phyloP scores from a whole-genome alignment of 2,797 vertebrate species.

The Chromis chromis region DNA sequence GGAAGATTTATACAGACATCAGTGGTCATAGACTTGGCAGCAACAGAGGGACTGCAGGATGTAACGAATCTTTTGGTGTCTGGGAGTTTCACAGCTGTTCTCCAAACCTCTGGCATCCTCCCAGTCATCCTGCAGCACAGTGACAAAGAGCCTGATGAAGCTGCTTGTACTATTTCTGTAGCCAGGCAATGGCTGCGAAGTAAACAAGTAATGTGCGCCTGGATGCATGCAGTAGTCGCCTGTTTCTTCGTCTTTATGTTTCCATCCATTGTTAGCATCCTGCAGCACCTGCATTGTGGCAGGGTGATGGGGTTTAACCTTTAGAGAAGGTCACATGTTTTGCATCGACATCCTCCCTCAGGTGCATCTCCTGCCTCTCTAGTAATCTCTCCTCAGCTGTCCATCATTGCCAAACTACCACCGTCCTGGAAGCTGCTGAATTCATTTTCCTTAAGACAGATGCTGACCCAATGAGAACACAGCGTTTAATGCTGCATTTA shows the following conservation, averaged over 20 bases:
- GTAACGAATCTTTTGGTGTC: slow-evolving; percentile 16
- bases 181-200: slow-evolving; percentile 16
- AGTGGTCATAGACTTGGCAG: slow-evolving; percentile 10
- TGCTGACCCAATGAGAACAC: not conserved
- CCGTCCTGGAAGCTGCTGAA: slow-evolving; percentile 28
- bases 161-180: slow-evolving; percentile 5
- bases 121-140: slow-evolving; percentile 33
- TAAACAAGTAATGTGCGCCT: slow-evolving; percentile 5
- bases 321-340: slow-evolving; percentile 62
- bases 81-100: slow-evolving; percentile 44
- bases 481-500: not conserved
- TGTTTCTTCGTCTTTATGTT: not conserved
- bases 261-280: not conserved
- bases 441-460: slow-evolving; percentile 19
- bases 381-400: slow-evolving; percentile 30
- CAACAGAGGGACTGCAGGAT: slow-evolving; percentile 7
- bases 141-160: slow-evolving; percentile 26
- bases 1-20: slow-evolving; percentile 7
- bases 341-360: slow-evolving; percentile 41
- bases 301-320: slow-evolving; percentile 52
- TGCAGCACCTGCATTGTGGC: slow-evolving; percentile 18
- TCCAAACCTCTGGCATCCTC: slow-evolving; percentile 32
- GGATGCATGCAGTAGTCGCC: not conserved
- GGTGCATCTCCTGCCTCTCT: slow-evolving; percentile 29
- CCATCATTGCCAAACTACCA: slow-evolving; percentile 37